These are phyloP conservation scores for Drosophila kanapiae DNA, from an alignment of 1,140 invertebrate species.

Conservation along the genomic window DNA sequence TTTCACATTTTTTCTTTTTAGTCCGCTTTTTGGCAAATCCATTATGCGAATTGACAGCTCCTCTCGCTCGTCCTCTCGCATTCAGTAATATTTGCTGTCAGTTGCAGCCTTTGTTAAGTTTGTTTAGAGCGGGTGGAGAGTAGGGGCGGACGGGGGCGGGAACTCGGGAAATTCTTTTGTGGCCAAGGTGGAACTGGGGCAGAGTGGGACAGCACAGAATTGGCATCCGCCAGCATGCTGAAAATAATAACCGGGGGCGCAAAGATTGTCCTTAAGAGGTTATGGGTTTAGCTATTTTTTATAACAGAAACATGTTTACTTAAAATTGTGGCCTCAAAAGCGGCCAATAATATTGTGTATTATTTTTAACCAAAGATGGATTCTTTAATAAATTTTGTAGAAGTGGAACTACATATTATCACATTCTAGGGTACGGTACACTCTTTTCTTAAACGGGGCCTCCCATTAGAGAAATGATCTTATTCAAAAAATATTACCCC, in stretches of 20 bases:
- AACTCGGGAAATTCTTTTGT: conserved; percentile 47
- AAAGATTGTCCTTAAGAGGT: conserved; percentile 13
- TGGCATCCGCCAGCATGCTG: conserved; percentile 15
- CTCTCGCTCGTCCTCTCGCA: conserved; percentile 24
- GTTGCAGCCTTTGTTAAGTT: conserved; percentile 78
- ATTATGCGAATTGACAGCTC: conserved; percentile 84
- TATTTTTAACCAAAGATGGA: background rate
- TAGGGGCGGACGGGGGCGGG: conserved; percentile 13
- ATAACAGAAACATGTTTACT: background rate
- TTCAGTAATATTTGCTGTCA: conserved; percentile 81
- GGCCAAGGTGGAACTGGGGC: conserved; percentile 27
- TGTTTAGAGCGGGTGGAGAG: conserved; percentile 40
- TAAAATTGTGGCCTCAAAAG: background rate
- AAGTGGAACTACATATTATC: no score
- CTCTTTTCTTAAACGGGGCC: no score
- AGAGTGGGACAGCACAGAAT: conserved; percentile 16
- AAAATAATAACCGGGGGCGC: conserved; percentile 1
- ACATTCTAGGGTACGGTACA: no score
- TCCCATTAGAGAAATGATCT: no score
- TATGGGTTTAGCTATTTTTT: background rate
- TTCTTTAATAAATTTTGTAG: background rate
- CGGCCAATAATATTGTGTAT: background rate
- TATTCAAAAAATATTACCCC: no score
- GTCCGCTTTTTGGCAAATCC: conserved; percentile 79
- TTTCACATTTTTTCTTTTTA: conserved; percentile 69